Percentiles rank a stretch among this genome's conserved stretches.
Conservation (phyloP, 2,797 vertebrate genomes). For the Otus scops region DNA sequence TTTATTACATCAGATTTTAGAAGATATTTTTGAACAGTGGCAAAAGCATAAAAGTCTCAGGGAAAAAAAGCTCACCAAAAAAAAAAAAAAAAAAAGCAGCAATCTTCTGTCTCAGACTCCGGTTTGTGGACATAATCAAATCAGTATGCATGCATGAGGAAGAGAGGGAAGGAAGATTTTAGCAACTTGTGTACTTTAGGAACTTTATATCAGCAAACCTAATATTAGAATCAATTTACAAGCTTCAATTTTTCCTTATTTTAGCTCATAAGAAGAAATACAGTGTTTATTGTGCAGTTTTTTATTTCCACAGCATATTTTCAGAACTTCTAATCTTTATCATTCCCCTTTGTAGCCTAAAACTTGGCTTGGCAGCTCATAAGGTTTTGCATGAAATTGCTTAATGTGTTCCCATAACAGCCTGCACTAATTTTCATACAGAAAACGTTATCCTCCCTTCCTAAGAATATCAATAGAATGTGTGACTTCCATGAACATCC, state of each 20-base stretch:
- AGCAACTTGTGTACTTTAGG: background rate
- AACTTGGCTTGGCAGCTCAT: background rate
- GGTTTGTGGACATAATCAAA: background rate
- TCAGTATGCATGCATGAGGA: background rate
- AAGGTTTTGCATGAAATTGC: background rate
- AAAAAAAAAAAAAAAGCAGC: background rate
- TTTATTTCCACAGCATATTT: background rate
- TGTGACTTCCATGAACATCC: background rate
- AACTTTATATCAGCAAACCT: background rate
- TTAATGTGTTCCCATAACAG: background rate
- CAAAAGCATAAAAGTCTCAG: background rate
- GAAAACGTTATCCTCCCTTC: background rate
- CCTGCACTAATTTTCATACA: background rate
- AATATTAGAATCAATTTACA: background rate
- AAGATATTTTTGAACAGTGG: slow-evolving; percentile 37
- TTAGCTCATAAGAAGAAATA: background rate
- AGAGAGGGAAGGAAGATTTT: background rate
- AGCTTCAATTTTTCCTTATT: background rate
- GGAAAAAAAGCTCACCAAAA: background rate
- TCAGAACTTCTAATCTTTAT: background rate
- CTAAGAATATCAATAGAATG: background rate
- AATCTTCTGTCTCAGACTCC: background rate
- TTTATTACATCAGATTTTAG: slow-evolving; percentile 48
- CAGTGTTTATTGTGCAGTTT: background rate
- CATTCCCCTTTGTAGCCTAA: background rate